Percentiles rank a stretch among this genome's conserved stretches.
Evolutionary conservation across 2,113 vertebrate species (phyloP).

Genomic region (Epinephelus moara): DNA sequence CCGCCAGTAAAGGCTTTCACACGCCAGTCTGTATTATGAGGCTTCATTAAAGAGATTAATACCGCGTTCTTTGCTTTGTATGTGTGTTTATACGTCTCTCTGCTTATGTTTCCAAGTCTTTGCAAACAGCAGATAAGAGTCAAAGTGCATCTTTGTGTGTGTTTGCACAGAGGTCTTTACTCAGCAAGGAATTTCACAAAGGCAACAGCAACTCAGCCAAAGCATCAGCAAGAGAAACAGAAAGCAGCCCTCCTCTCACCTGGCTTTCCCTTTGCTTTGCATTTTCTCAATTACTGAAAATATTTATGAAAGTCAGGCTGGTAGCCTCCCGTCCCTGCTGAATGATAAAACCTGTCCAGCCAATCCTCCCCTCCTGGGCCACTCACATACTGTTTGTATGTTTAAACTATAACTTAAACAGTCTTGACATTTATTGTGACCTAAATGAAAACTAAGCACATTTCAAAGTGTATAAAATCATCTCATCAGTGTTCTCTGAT

Average conservation of each 20-base stretch:
- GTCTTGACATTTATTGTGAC: too few relatives aligned
- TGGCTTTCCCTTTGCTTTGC: slow-evolving; percentile 34
- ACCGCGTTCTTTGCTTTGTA: background rate
- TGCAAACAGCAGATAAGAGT: slow-evolving; percentile 25
- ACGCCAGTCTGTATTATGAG: background rate
- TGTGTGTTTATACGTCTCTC: background rate
- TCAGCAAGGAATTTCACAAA: slow-evolving; percentile 33
- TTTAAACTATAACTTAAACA: too few relatives aligned
- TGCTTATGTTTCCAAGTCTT: background rate
- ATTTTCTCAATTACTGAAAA: slow-evolving; percentile 59
- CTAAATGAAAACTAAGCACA: too few relatives aligned
- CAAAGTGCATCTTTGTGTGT: background rate
- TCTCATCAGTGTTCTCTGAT: too few relatives aligned
- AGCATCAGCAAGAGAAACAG: slow-evolving; percentile 47
- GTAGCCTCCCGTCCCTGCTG: background rate
- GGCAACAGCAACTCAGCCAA: slow-evolving; percentile 44
- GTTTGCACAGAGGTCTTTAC: too few relatives aligned
- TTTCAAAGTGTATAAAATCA: too few relatives aligned
- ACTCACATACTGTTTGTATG: background rate
- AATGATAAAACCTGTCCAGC: background rate
- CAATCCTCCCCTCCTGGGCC: background rate
- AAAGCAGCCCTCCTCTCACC: slow-evolving; percentile 26
- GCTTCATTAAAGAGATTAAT: background rate
- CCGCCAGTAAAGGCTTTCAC: background rate
- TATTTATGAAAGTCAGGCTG: slow-evolving; percentile 31